phyloP scores from a whole-genome alignment of 2,113 vertebrate genomes.

The Pedionomus torquatus region DNA sequence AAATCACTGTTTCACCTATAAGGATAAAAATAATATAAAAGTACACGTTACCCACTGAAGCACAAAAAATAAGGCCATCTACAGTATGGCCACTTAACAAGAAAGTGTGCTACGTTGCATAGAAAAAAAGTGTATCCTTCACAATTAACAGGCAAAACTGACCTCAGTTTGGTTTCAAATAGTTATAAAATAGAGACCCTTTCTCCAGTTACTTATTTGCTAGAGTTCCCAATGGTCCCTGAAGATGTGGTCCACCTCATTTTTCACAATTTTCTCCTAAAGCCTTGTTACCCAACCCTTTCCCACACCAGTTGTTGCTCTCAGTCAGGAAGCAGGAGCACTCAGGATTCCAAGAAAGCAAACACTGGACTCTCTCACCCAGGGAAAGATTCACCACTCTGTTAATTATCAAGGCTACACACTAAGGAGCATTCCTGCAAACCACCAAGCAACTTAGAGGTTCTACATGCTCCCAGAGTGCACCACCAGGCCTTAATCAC shows the following conservation, averaged over 20 bases:
- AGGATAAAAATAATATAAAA: not conserved
- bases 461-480: accelerated
- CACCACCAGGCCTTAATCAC: not conserved
- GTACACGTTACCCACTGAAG: not conserved
- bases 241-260: not conserved
- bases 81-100: not conserved
- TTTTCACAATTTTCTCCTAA: not conserved
- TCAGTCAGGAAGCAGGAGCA: not conserved
- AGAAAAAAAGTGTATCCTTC: not conserved
- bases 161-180: not conserved
- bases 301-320: not conserved
- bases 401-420: not conserved
- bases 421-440: not conserved
- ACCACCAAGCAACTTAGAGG: accelerated
- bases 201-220: not conserved
- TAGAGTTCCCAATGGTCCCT: not conserved
- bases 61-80: not conserved
- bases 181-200: not conserved
- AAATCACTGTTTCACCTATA: not conserved
- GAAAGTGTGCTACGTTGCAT: not conserved
- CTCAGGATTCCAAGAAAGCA: not conserved
- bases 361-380: not conserved
- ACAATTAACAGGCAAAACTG: not conserved
- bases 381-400: not conserved
- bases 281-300: not conserved